Percentiles rank a stretch among this genome's conserved stretches.
phyloP scores from a whole-genome alignment of 2,888 invertebrate genomes.

The Zygaena filipendulae region DNA sequence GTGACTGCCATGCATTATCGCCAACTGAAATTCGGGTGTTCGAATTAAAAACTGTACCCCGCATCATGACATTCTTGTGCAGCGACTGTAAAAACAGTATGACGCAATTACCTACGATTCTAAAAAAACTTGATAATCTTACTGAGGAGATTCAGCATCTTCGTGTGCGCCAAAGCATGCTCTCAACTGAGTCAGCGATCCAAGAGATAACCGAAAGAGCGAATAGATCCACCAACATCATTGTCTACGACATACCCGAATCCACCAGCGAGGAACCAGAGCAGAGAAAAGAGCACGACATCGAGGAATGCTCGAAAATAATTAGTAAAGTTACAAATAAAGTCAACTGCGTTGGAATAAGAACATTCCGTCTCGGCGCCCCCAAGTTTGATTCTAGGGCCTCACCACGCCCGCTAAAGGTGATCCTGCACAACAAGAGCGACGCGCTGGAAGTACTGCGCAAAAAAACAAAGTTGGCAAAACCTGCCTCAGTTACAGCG shows the following conservation, averaged over 20 bases:
- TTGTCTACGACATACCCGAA: constrained; percentile 4
- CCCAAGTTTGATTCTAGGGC: not conserved
- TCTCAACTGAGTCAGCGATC: constrained; percentile 6
- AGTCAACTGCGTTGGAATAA: not conserved
- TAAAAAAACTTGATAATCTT: constrained; percentile 4
- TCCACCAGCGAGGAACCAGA: not conserved
- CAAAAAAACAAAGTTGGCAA: not conserved
- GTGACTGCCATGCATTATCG: no score
- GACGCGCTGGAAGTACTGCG: constrained; percentile 1
- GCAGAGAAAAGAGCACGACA: constrained; percentile 1
- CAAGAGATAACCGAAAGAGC: constrained; percentile 4
- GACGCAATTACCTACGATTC: constrained; percentile 14
- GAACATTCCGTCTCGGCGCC: constrained; percentile 1
- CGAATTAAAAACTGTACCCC: no score
- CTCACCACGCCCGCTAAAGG: constrained; percentile 1
- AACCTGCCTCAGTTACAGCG: not conserved
- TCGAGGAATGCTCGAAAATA: not conserved
- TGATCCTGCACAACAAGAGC: constrained; percentile 1
- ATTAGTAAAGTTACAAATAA: not conserved
- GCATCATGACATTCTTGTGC: no score
- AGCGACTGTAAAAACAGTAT: no score
- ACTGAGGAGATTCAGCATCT: constrained; percentile 4
- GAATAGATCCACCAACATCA: constrained; percentile 4
- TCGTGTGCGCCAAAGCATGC: constrained; percentile 7
- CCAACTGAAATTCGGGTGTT: no score